Conservation (phyloP, 2,797 vertebrate species). For the Aeoliscus strigatus region DNA sequence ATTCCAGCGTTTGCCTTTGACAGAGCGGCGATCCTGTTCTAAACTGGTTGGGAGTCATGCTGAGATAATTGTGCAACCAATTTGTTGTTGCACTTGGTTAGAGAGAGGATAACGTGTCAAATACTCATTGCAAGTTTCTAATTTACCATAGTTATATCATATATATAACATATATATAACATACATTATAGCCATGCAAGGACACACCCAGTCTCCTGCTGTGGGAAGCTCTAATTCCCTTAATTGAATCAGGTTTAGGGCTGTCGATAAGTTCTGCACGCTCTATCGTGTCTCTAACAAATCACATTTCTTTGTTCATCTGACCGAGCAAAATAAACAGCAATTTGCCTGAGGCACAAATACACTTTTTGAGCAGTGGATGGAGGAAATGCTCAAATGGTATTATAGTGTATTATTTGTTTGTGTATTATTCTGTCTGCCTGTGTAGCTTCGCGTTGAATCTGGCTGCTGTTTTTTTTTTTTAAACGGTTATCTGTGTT, state of each 20-base stretch:
- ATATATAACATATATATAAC: conserved; percentile 21
- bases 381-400: no score
- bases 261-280: conserved; percentile 5
- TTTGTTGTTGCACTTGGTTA: conserved; percentile 26
- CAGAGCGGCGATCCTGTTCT: conserved; percentile 40
- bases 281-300: background rate
- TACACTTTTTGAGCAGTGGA: no score
- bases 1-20: conserved; percentile 37
- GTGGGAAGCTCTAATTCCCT: conserved; percentile 15
- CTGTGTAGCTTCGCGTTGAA: no score
- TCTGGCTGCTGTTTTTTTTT: no score
- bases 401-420: no score
- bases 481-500: no score
- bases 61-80: conserved; percentile 56
- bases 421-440: no score
- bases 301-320: no score
- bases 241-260: conserved; percentile 24
- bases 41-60: conserved; percentile 39
- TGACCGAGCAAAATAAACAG: no score
- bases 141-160: conserved; percentile 39
- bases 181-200: conserved; percentile 36
- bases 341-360: background rate
- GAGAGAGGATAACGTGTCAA: conserved; percentile 23
- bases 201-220: conserved; percentile 42
- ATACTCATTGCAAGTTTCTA: conserved; percentile 38